Evolutionary conservation across 2,888 invertebrate species (phyloP).

Genomic region (Eilema sororculum): DNA sequence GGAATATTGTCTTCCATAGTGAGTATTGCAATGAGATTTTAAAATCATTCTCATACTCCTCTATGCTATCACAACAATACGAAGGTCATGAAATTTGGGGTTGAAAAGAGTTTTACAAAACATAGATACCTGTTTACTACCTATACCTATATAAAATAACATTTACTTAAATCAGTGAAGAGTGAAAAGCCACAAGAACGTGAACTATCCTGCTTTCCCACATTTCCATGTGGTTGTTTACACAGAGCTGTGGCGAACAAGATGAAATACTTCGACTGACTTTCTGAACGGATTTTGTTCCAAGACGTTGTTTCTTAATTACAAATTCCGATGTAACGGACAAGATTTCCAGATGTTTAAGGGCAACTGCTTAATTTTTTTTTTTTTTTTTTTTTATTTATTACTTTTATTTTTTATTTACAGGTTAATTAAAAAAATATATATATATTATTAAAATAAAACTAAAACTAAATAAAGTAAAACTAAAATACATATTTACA

Average conservation of each 20-base stretch:
- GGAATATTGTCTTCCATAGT: background rate
- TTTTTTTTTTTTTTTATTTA: no score
- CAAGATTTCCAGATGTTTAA: slow-evolving; percentile 67
- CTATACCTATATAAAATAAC: slow-evolving; percentile 19
- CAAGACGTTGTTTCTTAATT: slow-evolving; percentile 78
- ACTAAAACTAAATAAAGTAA: no score
- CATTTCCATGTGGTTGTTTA: slow-evolving; percentile 50
- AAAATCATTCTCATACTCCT: background rate
- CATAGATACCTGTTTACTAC: slow-evolving; percentile 11
- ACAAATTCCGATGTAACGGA: slow-evolving; percentile 74
- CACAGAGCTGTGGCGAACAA: slow-evolving; percentile 56
- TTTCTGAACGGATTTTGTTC: slow-evolving; percentile 75
- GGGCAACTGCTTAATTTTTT: slow-evolving; percentile 72
- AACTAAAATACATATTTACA: no score
- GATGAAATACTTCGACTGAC: slow-evolving; percentile 68
- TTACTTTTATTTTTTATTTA: no score
- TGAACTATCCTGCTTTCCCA: slow-evolving; percentile 59
- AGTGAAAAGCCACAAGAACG: slow-evolving; percentile 49
- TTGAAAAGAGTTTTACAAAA: background rate
- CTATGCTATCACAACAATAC: background rate
- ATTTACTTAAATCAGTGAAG: slow-evolving; percentile 45
- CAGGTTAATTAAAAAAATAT: no score
- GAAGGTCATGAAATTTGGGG: background rate
- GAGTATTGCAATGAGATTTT: background rate
- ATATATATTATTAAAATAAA: no score